A percentile compares a stretch with the other conserved stretches of the same genome.
Evolutionary conservation across 2,797 vertebrate genomes (phyloP).

Genomic region (Knipowitschia caucasica): DNA sequence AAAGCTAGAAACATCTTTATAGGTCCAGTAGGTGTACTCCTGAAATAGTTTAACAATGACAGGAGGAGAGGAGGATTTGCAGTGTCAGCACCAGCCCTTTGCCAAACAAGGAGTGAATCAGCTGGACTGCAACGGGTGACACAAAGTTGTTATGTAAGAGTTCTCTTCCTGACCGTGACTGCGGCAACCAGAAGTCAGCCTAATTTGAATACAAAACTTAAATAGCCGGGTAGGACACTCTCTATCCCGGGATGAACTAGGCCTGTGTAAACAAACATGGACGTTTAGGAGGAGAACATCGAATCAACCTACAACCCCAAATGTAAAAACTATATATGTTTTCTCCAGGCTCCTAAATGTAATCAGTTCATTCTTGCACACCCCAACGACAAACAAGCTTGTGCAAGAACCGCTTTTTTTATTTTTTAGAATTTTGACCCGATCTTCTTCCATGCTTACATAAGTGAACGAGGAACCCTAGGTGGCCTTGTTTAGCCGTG

Average conservation of each 20-base stretch:
- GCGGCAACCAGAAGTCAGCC: not conserved
- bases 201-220: constrained; percentile 1
- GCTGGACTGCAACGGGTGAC: constrained; percentile 27
- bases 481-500: constrained; percentile 23
- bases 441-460: constrained; percentile 47
- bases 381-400: not conserved
- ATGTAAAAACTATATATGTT: no score
- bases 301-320: no score
- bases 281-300: no score
- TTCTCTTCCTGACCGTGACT: constrained; percentile 13
- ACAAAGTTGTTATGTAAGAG: constrained; percentile 51
- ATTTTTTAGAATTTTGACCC: not conserved
- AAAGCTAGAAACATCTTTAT: not conserved
- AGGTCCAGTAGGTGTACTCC: constrained; percentile 24
- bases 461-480: constrained; percentile 30
- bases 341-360: no score
- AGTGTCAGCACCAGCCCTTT: constrained; percentile 43
- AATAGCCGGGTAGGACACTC: not conserved
- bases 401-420: not conserved
- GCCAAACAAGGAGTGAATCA: constrained; percentile 51
- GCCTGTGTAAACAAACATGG: no score
- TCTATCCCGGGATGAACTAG: no score
- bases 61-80: constrained; percentile 9
- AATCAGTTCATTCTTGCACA: no score
- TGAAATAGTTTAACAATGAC: constrained; percentile 42